Evolutionary conservation across 2,113 vertebrate species (phyloP).

Genomic region (Regulus satrapa): DNA sequence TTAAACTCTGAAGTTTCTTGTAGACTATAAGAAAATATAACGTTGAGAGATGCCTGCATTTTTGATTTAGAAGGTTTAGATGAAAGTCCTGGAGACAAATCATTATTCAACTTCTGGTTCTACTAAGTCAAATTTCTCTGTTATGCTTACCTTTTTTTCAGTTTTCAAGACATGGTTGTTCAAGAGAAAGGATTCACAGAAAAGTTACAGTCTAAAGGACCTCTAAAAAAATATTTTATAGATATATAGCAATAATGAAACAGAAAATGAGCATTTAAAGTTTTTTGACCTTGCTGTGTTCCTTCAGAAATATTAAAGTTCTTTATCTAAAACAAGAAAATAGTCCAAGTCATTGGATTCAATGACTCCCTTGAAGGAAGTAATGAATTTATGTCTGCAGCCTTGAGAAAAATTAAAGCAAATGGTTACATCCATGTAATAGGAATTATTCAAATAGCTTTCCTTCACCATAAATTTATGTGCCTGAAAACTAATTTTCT

Average conservation of each 20-base stretch:
- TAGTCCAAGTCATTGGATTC: neutral
- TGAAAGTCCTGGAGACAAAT: neutral
- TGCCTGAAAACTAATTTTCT: neutral
- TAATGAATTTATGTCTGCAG: neutral
- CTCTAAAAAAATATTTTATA: neutral
- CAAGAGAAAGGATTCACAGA: neutral
- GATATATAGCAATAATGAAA: neutral
- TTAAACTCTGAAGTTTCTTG: neutral
- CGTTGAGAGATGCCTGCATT: fast-evolving
- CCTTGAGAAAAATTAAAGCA: neutral
- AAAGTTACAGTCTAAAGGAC: neutral
- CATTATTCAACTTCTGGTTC: neutral
- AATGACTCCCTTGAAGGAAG: neutral
- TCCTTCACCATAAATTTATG: neutral
- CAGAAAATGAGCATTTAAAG: neutral
- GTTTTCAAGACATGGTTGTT: neutral
- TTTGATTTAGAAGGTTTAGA: neutral
- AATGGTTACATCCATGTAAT: neutral
- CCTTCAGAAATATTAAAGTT: neutral
- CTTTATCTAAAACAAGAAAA: neutral
- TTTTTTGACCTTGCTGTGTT: neutral
- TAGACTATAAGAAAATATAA: neutral
- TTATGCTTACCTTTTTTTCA: neutral
- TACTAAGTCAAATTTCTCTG: neutral
- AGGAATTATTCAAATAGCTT: neutral